These are phyloP conservation scores for Microcebus tavaratra DNA, from an alignment of 2,113 vertebrate genomes.

Conservation along the genomic window DNA sequence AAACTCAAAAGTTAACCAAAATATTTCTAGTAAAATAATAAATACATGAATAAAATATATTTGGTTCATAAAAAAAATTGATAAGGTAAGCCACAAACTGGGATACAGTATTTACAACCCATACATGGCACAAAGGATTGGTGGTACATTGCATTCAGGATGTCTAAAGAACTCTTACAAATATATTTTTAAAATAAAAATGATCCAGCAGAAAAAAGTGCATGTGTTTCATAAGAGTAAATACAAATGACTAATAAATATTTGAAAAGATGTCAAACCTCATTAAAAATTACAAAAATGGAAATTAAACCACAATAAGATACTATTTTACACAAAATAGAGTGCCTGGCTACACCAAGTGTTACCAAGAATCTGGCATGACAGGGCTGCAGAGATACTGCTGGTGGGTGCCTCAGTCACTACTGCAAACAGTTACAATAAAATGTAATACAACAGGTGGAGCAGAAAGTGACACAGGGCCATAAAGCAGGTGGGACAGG, in stretches of 20 bases:
- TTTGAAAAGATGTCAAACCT: neutral
- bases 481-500: neutral
- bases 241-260: neutral
- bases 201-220: neutral
- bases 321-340: neutral
- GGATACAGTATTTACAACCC: neutral
- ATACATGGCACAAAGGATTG: neutral
- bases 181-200: neutral
- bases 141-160: neutral
- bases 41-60: too few relatives aligned
- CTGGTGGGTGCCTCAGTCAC: neutral
- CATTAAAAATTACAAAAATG: conserved; percentile 35
- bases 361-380: neutral
- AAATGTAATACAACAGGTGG: neutral
- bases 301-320: neutral
- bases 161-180: neutral
- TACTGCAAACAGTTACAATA: neutral
- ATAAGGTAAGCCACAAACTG: neutral
- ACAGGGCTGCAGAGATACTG: neutral
- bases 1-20: too few relatives aligned
- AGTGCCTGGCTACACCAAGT: neutral
- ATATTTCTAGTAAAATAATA: too few relatives aligned
- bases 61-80: neutral
- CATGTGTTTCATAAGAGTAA: neutral
- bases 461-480: conserved; percentile 9